Evolutionary conservation across 2,113 vertebrate genomes (phyloP).

Genomic region (Elephas maximus): DNA sequence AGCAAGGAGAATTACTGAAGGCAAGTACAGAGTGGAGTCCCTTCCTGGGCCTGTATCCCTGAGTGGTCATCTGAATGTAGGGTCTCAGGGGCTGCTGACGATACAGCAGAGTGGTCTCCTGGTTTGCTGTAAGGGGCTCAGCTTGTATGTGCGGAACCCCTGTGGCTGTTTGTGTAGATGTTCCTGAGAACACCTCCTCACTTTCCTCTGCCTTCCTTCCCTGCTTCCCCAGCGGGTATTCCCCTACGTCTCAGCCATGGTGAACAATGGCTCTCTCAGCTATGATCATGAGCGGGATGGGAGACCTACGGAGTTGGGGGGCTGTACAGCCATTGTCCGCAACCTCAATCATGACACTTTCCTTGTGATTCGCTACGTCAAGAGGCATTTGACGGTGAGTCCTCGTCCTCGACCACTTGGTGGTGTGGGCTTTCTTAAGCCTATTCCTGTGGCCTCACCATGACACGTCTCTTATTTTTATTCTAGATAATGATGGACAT

Average conservation of each 20-base stretch:
- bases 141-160: background rate
- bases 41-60: background rate
- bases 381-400: conserved; percentile 96
- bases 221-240: conserved; percentile 92
- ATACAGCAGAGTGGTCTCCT: background rate
- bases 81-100: background rate
- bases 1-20: background rate
- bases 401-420: background rate
- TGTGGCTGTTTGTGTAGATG: rapidly evolving
- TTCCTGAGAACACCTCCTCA: background rate
- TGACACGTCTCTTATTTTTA: background rate
- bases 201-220: background rate
- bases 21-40: background rate
- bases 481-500: conserved; percentile 96
- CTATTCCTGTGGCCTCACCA: background rate
- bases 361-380: conserved; percentile 96
- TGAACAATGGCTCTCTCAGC: conserved; percentile 95
- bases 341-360: conserved; percentile 98
- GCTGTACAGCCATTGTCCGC: conserved; percentile 96
- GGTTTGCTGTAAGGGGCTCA: background rate
- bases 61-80: background rate
- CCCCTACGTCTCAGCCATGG: conserved; percentile 96
- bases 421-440: background rate
- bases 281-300: conserved; percentile 97
- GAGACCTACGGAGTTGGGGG: conserved; percentile 94